Evolutionary conservation across 2,888 invertebrate genomes (phyloP), one percentile per base, ranked within the genome.

Genomic region (Rosalia funebris): DNA sequence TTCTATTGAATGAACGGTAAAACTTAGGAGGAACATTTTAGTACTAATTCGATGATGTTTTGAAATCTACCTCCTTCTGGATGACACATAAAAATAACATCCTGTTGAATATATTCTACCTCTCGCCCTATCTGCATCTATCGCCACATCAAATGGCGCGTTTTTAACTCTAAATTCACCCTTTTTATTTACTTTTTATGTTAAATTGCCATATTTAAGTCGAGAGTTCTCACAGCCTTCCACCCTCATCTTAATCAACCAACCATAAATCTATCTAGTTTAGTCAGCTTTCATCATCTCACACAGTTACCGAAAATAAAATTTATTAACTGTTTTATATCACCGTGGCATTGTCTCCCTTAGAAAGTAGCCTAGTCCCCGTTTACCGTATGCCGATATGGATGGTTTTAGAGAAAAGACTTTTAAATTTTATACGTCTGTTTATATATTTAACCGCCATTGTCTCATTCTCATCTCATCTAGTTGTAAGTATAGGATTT

Each of bases 301-400:
- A 41, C 46, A 42, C 44, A 31, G 41, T 55, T 58, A 44, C 54
- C 44, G 32, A 58, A 64, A 66, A 53, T 48, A 63, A 57, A 63
- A 65, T 67, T 63, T 64, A 67, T 64, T n/a, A 52, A 53, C 66
- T 50, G 19, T 57, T 61, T 61, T 25, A 47, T 63, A 59, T 64
- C 65, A 60, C 39, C 57, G 41, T 56, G 62, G 58, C 63, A 65
- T 65, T 65, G 63, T 68, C 63, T 65, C 62, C 67, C 45, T 61
- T 50, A 53, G 39, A 54, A 63, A 63, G 50, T 52, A 44, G 36
- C 55, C 50, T 20, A 48, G 45, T 60, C 34, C 15, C 32, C 46
- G 56, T 37, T 52, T 57, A 50, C 60, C 60, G 56, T 57, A 47
- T 60, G 60, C 47, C 52, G 16, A 15, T 47, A 32, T 16, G 14